Percentiles rank a stretch among this genome's conserved stretches.
These are phyloP conservation scores for Ricordea florida DNA, from an alignment of 92 coral and sea anemone species.

Conservation along the genomic window DNA sequence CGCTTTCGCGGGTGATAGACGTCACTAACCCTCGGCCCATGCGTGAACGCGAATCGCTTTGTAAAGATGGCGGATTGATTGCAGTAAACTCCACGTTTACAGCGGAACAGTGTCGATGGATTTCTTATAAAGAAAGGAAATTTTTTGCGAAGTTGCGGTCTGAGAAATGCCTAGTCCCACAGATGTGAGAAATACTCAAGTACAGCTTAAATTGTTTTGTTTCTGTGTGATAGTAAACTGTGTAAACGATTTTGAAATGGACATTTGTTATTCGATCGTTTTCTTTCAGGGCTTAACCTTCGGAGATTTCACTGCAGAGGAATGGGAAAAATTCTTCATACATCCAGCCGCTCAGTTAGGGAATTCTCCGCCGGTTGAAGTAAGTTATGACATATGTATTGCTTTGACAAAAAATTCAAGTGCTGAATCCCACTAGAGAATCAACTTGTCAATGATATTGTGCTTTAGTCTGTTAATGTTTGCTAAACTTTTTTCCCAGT, in stretches of 20 bases:
- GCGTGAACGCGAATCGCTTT: too few relatives aligned
- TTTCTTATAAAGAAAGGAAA: not conserved
- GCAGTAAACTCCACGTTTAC: not conserved
- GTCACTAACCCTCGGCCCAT: too few relatives aligned
- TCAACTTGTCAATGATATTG: not conserved
- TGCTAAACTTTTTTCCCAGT: constrained; percentile 32
- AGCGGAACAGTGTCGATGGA: constrained; percentile 8
- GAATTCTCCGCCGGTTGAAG: constrained; percentile 81
- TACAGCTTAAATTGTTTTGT: not conserved
- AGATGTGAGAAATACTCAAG: constrained; percentile 10
- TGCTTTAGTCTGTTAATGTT: not conserved
- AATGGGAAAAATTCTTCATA: constrained; percentile 71
- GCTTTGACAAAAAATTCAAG: too few relatives aligned
- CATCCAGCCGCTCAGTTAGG: constrained; percentile 58
- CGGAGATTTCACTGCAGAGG: constrained; percentile 85
- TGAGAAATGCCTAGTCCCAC: constrained; percentile 38
- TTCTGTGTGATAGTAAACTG: not conserved
- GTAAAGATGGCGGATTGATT: not conserved
- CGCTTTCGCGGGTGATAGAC: too few relatives aligned
- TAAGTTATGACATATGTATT: too few relatives aligned
- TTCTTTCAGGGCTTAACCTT: constrained; percentile 65
- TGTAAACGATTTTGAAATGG: not conserved
- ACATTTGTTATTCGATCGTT: not conserved
- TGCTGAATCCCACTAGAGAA: too few relatives aligned
- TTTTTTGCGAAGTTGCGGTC: not conserved